phyloP scores from a whole-genome alignment of 2,113 vertebrate species.

The Perca flavescens region DNA sequence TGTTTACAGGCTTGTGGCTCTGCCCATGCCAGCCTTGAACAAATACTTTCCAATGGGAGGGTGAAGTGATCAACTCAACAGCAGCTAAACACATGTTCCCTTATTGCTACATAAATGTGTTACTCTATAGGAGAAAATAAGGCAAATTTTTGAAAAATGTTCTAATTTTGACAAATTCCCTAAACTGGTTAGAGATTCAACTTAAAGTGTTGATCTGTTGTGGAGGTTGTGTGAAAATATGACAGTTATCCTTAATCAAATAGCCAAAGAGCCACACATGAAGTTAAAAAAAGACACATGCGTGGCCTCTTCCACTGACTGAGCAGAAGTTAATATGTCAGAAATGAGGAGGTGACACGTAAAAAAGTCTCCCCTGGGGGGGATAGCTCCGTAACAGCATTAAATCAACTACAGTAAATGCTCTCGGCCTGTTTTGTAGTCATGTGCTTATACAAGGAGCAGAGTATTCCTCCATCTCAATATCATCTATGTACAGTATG shows the following conservation, averaged over 20 bases:
- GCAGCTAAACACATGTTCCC: slow-evolving; percentile 26
- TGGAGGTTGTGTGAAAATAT: background rate
- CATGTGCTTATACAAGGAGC: background rate
- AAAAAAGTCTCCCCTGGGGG: background rate
- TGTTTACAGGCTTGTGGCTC: slow-evolving; percentile 67
- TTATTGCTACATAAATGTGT: slow-evolving; percentile 11
- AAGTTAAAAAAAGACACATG: background rate
- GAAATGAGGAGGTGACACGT: slow-evolving; percentile 26
- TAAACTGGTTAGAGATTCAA: background rate
- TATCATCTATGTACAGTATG: background rate
- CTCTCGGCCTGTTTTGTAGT: background rate
- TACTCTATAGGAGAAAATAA: background rate
- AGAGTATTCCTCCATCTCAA: too few species aligned
- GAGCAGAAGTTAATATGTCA: slow-evolving; percentile 26
- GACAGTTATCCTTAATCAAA: slow-evolving; percentile 8
- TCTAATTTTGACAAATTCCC: background rate
- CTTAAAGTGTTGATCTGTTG: background rate
- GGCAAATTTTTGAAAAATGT: too few species aligned
- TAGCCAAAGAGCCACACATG: background rate
- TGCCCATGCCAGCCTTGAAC: slow-evolving; percentile 34
- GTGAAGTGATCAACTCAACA: slow-evolving; percentile 36
- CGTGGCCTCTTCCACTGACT: slow-evolving; percentile 37
- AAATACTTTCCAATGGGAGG: slow-evolving; percentile 27
- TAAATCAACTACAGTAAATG: background rate
- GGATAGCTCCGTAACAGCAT: background rate